phyloP scores from a whole-genome alignment of 2,797 vertebrate genomes.

The Oreortyx pictus region DNA sequence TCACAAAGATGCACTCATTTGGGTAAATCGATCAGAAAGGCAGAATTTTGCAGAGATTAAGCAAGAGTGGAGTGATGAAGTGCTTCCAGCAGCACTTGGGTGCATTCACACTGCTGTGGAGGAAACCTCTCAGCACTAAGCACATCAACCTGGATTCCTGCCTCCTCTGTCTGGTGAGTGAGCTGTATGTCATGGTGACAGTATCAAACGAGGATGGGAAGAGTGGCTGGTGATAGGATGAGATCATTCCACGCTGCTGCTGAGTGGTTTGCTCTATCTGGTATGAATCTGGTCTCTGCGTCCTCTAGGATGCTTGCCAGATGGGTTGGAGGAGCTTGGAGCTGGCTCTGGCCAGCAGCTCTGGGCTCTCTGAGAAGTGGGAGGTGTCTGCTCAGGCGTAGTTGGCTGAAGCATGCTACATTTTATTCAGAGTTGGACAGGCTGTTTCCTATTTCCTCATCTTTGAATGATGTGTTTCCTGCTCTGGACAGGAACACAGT shows the following conservation, averaged over 20 bases:
- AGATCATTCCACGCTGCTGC: neutral
- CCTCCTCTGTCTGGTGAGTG: slow-evolving; percentile 5
- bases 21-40: neutral
- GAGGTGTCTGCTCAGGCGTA: neutral
- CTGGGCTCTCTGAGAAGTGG: neutral
- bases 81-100: neutral
- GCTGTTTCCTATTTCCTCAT: neutral
- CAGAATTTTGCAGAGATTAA: neutral
- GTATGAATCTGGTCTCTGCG: neutral
- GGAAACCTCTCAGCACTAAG: neutral
- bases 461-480: neutral
- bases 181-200: neutral
- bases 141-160: neutral
- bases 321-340: neutral
- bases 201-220: neutral
- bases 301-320: neutral
- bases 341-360: neutral
- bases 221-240: neutral
- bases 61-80: neutral
- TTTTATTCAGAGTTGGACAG: neutral
- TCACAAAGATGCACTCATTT: neutral
- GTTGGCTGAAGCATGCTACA: neutral
- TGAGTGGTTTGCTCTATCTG: neutral
- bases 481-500: neutral
- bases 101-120: neutral